Evolutionary conservation across 2,888 invertebrate genomes (phyloP).

Genomic region (Coenonympha arcania): DNA sequence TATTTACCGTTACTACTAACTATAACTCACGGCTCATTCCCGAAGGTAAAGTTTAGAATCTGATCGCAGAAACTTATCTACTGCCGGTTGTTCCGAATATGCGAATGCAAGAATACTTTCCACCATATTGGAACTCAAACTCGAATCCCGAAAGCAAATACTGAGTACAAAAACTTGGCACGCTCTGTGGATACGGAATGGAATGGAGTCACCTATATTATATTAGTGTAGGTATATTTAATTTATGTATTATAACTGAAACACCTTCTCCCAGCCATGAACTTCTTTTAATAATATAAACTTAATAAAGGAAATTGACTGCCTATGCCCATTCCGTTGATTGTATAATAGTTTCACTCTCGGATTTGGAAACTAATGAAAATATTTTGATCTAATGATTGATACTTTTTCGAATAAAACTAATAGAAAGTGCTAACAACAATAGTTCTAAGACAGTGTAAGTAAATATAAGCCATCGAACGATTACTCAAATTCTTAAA

Average conservation of each 20-base stretch:
- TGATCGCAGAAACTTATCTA: constrained; percentile 59
- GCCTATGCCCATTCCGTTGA: too few species aligned
- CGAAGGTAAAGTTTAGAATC: constrained; percentile 49
- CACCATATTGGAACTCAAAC: constrained; percentile 64
- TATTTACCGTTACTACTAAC: constrained; percentile 24
- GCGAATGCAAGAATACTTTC: constrained; percentile 65
- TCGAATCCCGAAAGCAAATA: constrained; percentile 67
- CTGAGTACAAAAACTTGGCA: constrained; percentile 66
- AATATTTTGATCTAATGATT: too few species aligned
- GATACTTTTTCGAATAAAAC: too few species aligned
- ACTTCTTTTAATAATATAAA: too few species aligned
- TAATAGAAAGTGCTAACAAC: too few species aligned
- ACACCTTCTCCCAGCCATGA: too few species aligned
- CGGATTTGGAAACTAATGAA: too few species aligned
- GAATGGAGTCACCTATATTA: neutral
- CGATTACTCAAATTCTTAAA: too few species aligned
- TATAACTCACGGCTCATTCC: constrained; percentile 29
- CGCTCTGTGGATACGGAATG: constrained; percentile 34
- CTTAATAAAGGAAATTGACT: too few species aligned
- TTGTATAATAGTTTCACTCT: too few species aligned
- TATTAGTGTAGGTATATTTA: neutral
- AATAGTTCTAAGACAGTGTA: too few species aligned
- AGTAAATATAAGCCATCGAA: too few species aligned
- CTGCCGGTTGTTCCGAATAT: constrained; percentile 53
- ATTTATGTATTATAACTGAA: neutral